These are phyloP conservation scores for Trimorus sp. DNA, from an alignment of 2,888 invertebrate species.

Conservation along the genomic window DNA sequence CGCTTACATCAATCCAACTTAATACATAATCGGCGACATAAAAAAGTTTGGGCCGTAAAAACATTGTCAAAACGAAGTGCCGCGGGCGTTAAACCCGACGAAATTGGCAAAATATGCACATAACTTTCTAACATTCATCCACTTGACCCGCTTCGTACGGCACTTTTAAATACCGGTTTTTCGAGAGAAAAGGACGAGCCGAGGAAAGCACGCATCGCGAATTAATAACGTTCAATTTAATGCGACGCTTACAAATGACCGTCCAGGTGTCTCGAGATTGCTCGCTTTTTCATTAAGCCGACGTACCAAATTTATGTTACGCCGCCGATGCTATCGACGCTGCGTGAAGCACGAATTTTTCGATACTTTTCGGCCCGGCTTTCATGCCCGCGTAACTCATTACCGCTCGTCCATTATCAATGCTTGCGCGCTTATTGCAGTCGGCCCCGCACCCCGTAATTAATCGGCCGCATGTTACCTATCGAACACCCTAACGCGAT, in stretches of 20 bases:
- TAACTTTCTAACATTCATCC: conserved; percentile 61
- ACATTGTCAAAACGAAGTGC: conserved; percentile 43
- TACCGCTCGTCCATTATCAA: conserved; percentile 24
- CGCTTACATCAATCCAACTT: conserved; percentile 38
- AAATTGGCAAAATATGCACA: conserved; percentile 50
- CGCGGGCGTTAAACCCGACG: conserved; percentile 37
- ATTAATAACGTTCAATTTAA: conserved; percentile 64
- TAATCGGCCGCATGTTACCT: conserved; percentile 8
- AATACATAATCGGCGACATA: conserved; percentile 43
- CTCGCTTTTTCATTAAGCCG: conserved; percentile 64
- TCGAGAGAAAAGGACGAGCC: conserved; percentile 44
- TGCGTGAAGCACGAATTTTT: conserved; percentile 57
- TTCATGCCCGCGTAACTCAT: conserved; percentile 37
- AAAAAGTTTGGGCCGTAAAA: conserved; percentile 48
- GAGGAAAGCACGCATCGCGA: conserved; percentile 55
- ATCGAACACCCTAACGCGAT: too few species aligned
- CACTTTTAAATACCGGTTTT: conserved; percentile 59
- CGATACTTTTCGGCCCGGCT: conserved; percentile 46
- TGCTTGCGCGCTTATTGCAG: conserved; percentile 17
- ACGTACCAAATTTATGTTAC: conserved; percentile 60
- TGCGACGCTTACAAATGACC: conserved; percentile 64
- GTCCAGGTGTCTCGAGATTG: conserved; percentile 62
- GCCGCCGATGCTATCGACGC: conserved; percentile 57
- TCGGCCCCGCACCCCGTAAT: conserved; percentile 17
- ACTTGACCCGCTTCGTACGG: conserved; percentile 50